A percentile compares a stretch with the other conserved stretches of the same genome.
Evolutionary conservation across 2,113 vertebrate genomes (phyloP).

Genomic region (Pluvianellus socialis): DNA sequence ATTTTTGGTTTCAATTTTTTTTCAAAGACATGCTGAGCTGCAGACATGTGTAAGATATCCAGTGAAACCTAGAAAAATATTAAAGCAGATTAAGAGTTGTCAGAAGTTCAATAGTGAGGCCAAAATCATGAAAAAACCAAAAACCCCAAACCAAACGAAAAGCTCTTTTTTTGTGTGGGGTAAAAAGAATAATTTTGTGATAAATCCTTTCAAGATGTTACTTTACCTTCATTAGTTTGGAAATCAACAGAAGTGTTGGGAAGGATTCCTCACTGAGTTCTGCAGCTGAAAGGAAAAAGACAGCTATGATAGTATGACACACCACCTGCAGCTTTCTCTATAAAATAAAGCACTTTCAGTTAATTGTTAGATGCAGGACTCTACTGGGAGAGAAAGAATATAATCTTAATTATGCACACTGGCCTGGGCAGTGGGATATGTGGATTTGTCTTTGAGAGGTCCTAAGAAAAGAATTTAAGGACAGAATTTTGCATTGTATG

Average conservation of each 20-base stretch:
- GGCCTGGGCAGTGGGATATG: neutral
- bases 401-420: neutral
- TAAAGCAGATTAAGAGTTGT: neutral
- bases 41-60: conserved; percentile 89
- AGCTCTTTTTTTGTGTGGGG: neutral
- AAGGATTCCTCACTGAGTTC: conserved; percentile 93
- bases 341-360: neutral
- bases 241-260: conserved; percentile 89
- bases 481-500: neutral
- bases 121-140: neutral
- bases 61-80: conserved; percentile 80
- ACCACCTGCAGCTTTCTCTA: neutral
- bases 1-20: conserved; percentile 88
- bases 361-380: neutral
- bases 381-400: neutral
- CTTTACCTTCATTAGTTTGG: conserved; percentile 94
- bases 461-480: neutral
- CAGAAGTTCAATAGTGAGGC: neutral
- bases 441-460: neutral
- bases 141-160: neutral
- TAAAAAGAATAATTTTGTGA: neutral
- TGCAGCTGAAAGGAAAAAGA: conserved; percentile 76
- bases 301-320: neutral
- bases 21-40: conserved; percentile 87
- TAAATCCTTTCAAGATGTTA: neutral